These are phyloP conservation scores for Coreius guichenoti DNA, from an alignment of 2,797 vertebrate species.

Conservation along the genomic window DNA sequence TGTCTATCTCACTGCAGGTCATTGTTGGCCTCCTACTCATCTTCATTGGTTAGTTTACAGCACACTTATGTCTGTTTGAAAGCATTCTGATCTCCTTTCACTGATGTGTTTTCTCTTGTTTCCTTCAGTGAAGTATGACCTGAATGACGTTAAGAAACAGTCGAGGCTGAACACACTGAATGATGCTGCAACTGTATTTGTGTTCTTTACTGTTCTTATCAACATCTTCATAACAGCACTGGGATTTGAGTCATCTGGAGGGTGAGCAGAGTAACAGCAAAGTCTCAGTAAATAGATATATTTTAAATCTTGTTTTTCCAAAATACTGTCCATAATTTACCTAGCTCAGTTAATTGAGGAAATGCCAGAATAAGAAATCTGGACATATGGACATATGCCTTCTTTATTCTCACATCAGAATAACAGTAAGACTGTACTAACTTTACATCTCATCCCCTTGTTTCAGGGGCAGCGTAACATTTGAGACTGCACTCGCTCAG, in stretches of 20 bases:
- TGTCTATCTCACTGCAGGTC: conserved; percentile 85
- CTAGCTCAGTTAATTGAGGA: not conserved
- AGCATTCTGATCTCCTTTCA: not conserved
- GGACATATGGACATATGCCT: not conserved
- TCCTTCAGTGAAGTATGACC: conserved; percentile 80
- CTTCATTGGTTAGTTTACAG: conserved; percentile 70
- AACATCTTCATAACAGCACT: conserved; percentile 91
- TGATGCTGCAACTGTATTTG: conserved; percentile 78
- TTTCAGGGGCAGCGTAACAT: conserved; percentile 1
- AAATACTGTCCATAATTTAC: not conserved
- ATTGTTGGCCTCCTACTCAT: conserved; percentile 79
- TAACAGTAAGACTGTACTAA: conserved; percentile 9
- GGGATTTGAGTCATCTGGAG: conserved; percentile 71
- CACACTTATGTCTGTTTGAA: conserved; percentile 13
- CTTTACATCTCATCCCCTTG: not conserved
- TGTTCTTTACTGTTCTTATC: conserved; percentile 86
- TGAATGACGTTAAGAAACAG: conserved; percentile 84
- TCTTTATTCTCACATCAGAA: not conserved
- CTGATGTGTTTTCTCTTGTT: not conserved
- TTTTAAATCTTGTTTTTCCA: not conserved
- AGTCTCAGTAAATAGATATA: not conserved
- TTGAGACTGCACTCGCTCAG: conserved; percentile 9
- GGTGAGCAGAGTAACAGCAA: conserved; percentile 23
- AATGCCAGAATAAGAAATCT: not conserved
- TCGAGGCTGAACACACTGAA: conserved; percentile 81